Evolutionary conservation across 2,797 vertebrate genomes (phyloP), one percentile per base, ranked within the genome.

Genomic region (Hozukius guyotensis): DNA sequence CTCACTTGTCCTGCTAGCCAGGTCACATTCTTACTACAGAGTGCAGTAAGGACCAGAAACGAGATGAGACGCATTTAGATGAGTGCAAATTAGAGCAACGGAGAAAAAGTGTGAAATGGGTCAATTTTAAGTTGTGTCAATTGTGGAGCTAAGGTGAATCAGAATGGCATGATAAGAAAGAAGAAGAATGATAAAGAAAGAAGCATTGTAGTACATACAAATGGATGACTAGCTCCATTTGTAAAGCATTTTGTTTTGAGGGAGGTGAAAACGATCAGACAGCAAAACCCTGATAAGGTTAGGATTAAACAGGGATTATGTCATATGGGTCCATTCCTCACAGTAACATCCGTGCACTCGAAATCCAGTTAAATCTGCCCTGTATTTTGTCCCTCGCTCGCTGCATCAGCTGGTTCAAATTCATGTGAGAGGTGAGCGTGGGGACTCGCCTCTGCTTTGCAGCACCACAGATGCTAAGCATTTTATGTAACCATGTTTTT

Each of bases 21-120:
- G 91, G 90, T 91, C 90, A 89, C 70, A n/a, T 87, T 89, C 71
- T 82, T 84, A 89, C 86, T 81, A 72, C 32, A 31, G 67, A 71
- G 67, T 36, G 62, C 24, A 60, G 62, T 52, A 78, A 86, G 72
- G 53, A 74, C 60, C 64, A 73, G 55, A 74, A 80, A 85, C 42
- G 24, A 84, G 56, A 66, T 81, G 31, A 72, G 80, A 77, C 57
- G 49, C 77, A 69, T 81, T 89, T 65, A 70, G 27, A 79, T 34
- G 25, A 84, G 62, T 20, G 3, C 11, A 46, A 89, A 87, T 79
- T 85, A 56, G 74, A 82, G 71, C 69, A 77, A 71, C 46, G 46
- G 34, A 60, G 61, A 69, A 53, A 65, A 73, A 49, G 68, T 32
- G 68, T 70, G n/a, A 89, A 81, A 8, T 68, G 64, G 78, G 79